Base-by-base conservation (phyloP, 1,140 invertebrate species). In the Lamellibrachia luymesi region DNA sequence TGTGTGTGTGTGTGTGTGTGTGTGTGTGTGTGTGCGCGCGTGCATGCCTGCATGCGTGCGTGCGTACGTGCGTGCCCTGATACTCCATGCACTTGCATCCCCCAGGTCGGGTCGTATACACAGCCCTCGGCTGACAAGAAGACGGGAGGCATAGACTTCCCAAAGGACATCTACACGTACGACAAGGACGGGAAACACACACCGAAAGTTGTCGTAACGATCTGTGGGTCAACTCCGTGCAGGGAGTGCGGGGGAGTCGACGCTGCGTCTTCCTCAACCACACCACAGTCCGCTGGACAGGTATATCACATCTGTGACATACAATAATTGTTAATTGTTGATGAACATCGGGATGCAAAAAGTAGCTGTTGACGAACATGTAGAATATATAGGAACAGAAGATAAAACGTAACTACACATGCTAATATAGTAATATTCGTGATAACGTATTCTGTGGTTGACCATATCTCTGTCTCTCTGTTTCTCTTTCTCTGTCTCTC, bases 241-340 rank as follows among this genome's bases (percentile, higher is more conserved):
- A 51, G 90, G 7, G 93, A 94, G 90, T 95, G 95, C 92, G 93
- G 93, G 7, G 94, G 94, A n/a, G 52, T 91, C 4, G 93, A 92
- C 2, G 94, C 80, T 27, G 49, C 27, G 7, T 22, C 93, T 10
- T 92, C 91, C 64, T 10, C 64, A 80, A 10, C 64, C 64, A 22
- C 13, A 51, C 51, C n/a, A 2, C 93, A 50, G 94, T 92, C 38
- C 94, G 94, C 6, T 93, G 94, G 10, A 93, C 92, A 80, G 92
- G 64, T 80, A 80, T 0, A 22, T 17, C 64, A 8, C 13, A 17
- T 38, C 2, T 80, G 38, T 38, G 64, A 80, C 64, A 80, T 22
- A 22, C 25, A 22, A 22, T 80, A 80, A 80, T 2, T 80, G 64
- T 80, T 80, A 22, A 4, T 80, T 8, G 2, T 80, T 10, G 7